phyloP scores from a whole-genome alignment of 1,140 invertebrate genomes.

The Drosophila ogumai region DNA sequence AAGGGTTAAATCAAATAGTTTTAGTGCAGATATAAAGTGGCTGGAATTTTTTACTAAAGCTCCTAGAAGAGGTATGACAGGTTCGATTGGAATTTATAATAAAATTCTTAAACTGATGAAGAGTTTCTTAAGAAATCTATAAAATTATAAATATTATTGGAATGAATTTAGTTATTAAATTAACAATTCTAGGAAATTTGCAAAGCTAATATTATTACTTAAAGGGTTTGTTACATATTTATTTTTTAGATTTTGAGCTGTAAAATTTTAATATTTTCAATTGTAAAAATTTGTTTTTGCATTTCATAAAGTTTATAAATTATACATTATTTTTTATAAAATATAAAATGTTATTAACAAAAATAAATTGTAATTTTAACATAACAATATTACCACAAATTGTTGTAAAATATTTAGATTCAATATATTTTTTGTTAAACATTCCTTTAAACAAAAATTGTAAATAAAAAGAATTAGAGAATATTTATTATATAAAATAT shows the following conservation, averaged over 20 bases:
- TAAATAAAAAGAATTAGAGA: too few relatives aligned
- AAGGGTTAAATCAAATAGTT: constrained; percentile 60
- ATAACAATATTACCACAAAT: too few relatives aligned
- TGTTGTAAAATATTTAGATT: too few relatives aligned
- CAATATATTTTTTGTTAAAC: too few relatives aligned
- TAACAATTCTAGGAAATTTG: neutral
- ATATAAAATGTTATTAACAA: too few relatives aligned
- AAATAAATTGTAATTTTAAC: too few relatives aligned
- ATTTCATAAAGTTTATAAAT: too few relatives aligned
- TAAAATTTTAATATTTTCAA: too few relatives aligned
- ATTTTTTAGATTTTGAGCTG: too few relatives aligned
- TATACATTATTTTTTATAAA: too few relatives aligned
- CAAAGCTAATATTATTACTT: neutral
- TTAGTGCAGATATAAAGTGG: constrained; percentile 54
- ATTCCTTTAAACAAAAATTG: too few relatives aligned
- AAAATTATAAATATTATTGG: neutral
- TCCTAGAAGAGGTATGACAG: neutral
- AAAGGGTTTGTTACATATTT: neutral
- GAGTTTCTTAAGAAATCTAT: neutral
- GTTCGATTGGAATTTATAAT: neutral
- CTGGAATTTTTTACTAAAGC: neutral
- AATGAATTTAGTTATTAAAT: neutral
- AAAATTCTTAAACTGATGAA: neutral
- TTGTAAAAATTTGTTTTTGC: too few relatives aligned
- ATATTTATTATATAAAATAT: neutral